Percentiles rank a stretch among this genome's conserved stretches.
Conservation (phyloP, 2,888 invertebrate species). For the Hedychridium roseum region DNA sequence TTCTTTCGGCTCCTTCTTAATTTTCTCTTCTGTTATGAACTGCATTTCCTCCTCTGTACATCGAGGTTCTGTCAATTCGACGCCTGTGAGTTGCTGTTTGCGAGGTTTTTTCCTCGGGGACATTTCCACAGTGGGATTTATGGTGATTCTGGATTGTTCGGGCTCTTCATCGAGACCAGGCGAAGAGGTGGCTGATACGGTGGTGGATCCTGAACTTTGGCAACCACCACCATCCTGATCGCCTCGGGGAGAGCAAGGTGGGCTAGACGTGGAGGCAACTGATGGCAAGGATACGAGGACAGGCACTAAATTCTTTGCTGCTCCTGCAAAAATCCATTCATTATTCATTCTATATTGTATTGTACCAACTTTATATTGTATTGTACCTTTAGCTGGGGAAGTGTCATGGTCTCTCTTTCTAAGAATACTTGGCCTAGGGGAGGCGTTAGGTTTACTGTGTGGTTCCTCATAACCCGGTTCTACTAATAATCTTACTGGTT, state of each 20-base stretch:
- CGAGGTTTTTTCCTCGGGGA: conserved; percentile 91
- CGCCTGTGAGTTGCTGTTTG: conserved; percentile 76
- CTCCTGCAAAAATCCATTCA: conserved; percentile 29
- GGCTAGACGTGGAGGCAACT: conserved; percentile 48
- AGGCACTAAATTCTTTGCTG: conserved; percentile 58
- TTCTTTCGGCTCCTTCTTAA: conserved; percentile 62
- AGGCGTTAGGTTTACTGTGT: conserved; percentile 66
- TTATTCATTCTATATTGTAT: neutral
- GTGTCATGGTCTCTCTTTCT: conserved; percentile 85
- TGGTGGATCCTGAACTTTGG: conserved; percentile 79
- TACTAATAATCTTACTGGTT: conserved; percentile 59
- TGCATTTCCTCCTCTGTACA: conserved; percentile 68
- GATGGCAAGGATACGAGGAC: conserved; percentile 54
- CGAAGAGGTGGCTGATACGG: conserved; percentile 86
- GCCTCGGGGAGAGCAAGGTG: conserved; percentile 56
- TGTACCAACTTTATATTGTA: neutral
- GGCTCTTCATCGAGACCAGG: conserved; percentile 74
- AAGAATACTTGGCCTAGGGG: conserved; percentile 84
- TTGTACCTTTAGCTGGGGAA: conserved; percentile 57
- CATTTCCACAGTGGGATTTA: conserved; percentile 68
- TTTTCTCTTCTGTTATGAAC: conserved; percentile 68
- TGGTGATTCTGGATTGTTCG: conserved; percentile 62
- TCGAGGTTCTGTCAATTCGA: conserved; percentile 55
- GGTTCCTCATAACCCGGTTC: conserved; percentile 59
- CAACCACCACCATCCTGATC: conserved; percentile 60